Conservation (phyloP, 2,113 vertebrate genomes). For the Charadrius vociferus region DNA sequence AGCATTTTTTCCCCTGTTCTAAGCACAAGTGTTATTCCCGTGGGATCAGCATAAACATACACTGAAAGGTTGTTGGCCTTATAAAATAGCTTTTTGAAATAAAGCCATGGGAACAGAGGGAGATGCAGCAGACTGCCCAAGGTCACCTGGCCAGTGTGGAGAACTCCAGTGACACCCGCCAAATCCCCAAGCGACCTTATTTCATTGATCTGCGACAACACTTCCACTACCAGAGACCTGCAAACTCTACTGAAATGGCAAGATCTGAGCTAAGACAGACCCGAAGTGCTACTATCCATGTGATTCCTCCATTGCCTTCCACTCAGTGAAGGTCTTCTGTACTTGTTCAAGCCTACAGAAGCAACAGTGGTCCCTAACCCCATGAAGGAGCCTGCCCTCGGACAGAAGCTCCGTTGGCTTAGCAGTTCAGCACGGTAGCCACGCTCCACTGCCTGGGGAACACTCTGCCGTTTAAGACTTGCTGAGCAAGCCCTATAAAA, state of each 20-base stretch:
- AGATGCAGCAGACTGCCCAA: background rate
- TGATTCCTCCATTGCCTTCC: background rate
- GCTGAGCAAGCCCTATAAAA: constrained; percentile 9
- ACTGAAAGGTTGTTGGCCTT: background rate
- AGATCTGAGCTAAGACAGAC: background rate
- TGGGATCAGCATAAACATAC: background rate
- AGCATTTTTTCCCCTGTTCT: background rate
- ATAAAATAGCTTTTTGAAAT: background rate
- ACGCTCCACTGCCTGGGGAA: background rate
- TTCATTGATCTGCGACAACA: background rate
- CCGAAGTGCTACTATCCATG: background rate
- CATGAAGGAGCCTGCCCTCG: background rate
- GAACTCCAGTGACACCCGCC: background rate
- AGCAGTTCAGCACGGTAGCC: background rate
- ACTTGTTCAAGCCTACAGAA: background rate
- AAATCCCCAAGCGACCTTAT: background rate
- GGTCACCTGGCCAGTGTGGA: background rate
- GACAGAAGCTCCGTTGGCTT: background rate
- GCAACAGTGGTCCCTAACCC: background rate
- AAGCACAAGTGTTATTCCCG: background rate
- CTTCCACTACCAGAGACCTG: background rate
- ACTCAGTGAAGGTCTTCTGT: background rate
- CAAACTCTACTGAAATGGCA: background rate
- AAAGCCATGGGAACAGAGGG: background rate
- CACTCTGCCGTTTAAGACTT: background rate